Conservation (phyloP, 2,888 invertebrate genomes). For the Ochlodes sylvanus region DNA sequence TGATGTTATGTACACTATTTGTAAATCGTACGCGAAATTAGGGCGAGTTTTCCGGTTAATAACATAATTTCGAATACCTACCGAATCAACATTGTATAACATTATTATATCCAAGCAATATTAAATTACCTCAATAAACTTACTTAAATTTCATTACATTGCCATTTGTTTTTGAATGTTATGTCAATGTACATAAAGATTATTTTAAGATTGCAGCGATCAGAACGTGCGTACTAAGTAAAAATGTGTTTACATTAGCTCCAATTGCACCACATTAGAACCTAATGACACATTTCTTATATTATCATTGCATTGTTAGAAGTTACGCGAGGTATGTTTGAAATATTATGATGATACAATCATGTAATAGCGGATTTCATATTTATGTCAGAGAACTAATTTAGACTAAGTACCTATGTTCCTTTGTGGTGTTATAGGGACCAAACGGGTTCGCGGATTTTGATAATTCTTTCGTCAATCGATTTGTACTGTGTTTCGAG, state of each 20-base stretch:
- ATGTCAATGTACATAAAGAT: neutral
- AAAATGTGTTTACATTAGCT: slow-evolving; percentile 17
- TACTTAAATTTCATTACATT: slow-evolving; percentile 1
- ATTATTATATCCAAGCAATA: slow-evolving; percentile 2
- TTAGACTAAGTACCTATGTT: too few relatives aligned
- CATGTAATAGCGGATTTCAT: slow-evolving; percentile 11
- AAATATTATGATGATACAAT: neutral
- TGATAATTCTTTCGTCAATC: too few relatives aligned
- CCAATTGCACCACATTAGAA: slow-evolving; percentile 27
- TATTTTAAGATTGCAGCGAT: neutral
- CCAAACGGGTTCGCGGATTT: too few relatives aligned
- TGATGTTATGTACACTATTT: too few relatives aligned
- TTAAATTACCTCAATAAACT: slow-evolving; percentile 1
- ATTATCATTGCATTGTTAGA: slow-evolving; percentile 27
- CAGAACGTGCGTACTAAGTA: slow-evolving; percentile 4
- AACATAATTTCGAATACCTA: neutral
- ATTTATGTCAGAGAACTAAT: neutral
- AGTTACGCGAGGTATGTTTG: slow-evolving; percentile 12
- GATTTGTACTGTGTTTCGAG: too few relatives aligned
- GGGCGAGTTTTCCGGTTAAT: too few relatives aligned
- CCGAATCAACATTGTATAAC: neutral
- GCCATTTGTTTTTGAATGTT: neutral
- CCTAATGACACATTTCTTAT: slow-evolving; percentile 24
- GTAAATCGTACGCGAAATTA: too few relatives aligned
- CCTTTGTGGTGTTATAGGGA: too few relatives aligned